Evolutionary conservation across 2,113 vertebrate genomes (phyloP).

Genomic region (Malaclemys terrapin): DNA sequence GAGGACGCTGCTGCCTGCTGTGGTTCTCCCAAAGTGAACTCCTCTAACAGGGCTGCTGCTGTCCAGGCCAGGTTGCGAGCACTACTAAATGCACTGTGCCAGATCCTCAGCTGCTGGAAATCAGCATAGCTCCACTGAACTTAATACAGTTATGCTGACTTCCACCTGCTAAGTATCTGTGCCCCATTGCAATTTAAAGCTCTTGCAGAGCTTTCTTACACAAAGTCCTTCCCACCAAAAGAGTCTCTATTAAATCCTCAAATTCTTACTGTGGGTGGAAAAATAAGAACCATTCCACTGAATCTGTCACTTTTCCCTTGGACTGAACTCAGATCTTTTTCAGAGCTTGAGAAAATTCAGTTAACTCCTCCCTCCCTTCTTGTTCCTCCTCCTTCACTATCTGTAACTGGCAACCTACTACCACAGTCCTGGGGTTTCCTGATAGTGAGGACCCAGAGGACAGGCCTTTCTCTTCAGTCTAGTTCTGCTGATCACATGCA

Average conservation of each 20-base stretch:
- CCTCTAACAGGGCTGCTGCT: background rate
- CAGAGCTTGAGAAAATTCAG: conserved; percentile 36
- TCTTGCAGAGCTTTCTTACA: conserved; percentile 24
- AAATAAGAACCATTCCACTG: background rate
- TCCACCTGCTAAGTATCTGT: background rate
- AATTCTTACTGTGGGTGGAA: conserved; percentile 30
- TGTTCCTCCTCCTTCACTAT: conserved; percentile 30
- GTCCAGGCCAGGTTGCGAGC: conserved; percentile 7
- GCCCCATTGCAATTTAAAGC: background rate
- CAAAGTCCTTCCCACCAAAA: background rate
- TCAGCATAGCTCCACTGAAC: background rate
- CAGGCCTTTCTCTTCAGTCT: background rate
- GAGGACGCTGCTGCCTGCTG: conserved; percentile 7
- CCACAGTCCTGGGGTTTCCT: conserved; percentile 24
- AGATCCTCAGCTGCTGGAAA: background rate
- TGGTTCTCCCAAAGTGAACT: conserved; percentile 30
- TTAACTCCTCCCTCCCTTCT: conserved; percentile 37
- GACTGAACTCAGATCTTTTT: background rate
- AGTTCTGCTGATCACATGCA: background rate
- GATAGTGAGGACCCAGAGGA: background rate
- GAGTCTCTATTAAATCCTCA: background rate
- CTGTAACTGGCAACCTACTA: conserved; percentile 44
- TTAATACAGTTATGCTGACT: background rate
- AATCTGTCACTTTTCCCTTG: conserved; percentile 34
- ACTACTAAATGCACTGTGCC: background rate